Base-by-base conservation (phyloP, 2,113 vertebrate species). In the Miniopterus natalensis region DNA sequence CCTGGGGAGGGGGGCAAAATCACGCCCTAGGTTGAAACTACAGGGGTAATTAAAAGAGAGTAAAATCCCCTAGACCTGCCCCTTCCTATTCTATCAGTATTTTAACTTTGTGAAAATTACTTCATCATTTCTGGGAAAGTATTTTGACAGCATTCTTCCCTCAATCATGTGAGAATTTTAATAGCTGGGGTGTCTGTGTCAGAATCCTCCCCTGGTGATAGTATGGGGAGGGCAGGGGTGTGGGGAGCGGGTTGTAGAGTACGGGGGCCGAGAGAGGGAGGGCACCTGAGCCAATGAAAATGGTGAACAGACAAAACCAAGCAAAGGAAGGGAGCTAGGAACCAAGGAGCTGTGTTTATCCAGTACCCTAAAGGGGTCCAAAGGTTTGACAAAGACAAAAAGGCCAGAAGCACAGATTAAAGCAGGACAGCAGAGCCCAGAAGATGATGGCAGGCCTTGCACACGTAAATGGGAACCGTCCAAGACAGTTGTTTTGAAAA, bases 91-190 rank as follows among this genome's bases (percentile, higher is more conserved):
- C 77, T 81, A 55, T 59, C 21, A 59, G 18, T 25, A 66, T 90
- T 90, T 93, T 71, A 93, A 55, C n/a, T 71, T 92, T 65, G 20
- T 75, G 84, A 92, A 93, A 95, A 70, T 61, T 68, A 80, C 42
- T 90, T 90, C 17, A 81, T 90, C 45, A 74, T 74, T 93, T 87
- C 27, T 74, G 23, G 80, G 63, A 92, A 89, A 73, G 88, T 88
- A 84, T 93, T 90, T 89, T 47, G 88, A 65, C 57, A 45, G 10
- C 68, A 27, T 79, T 78, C 7, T 55, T 90, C 78, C n/a, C 23
- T 90, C 10, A 23, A 6, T 70, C 51, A 36, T 65, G 78, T 84
- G 29, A 66, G 47, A 71, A 87, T 36, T 77, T 85, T 68, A 74
- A 92, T 92, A 8, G 2, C 45, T 57, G 8, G 51, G 51, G 45